phyloP scores from a whole-genome alignment of 2,797 vertebrate genomes.

The Pseudochirops corinnae region DNA sequence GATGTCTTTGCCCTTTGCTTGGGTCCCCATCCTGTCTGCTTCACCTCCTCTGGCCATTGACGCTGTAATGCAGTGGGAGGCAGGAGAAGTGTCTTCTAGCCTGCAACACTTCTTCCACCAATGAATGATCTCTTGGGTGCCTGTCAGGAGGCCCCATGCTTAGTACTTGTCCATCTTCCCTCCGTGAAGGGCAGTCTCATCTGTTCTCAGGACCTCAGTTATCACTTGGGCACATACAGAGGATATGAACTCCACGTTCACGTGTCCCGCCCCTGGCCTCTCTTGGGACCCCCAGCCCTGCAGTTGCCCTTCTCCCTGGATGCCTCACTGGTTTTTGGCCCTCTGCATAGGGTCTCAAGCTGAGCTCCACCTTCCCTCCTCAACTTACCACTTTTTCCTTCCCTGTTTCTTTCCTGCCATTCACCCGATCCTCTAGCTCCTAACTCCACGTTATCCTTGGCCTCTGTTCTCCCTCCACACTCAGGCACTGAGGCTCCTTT shows the following conservation, averaged over 20 bases:
- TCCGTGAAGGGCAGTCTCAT: no score
- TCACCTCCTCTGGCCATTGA: neutral
- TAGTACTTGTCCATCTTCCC: no score
- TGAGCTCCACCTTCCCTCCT: rapidly evolving
- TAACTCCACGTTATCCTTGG: neutral
- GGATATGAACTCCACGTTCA: no score
- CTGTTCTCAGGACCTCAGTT: neutral
- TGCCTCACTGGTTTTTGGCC: neutral
- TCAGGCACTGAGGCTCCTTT: neutral
- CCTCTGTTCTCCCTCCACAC: neutral
- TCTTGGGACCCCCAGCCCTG: neutral
- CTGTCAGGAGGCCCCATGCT: no score
- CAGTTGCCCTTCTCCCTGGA: neutral
- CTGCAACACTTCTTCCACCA: no score
- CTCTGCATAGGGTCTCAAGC: neutral
- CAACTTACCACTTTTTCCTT: neutral
- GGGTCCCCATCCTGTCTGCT: neutral
- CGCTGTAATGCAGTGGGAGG: neutral
- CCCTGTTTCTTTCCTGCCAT: rapidly evolving
- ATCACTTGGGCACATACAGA: neutral
- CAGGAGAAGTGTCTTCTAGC: no score
- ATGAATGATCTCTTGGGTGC: neutral
- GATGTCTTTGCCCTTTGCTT: no score
- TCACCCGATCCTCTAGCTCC: neutral
- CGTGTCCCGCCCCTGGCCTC: neutral